Percentiles rank a stretch among this genome's conserved stretches.
Conservation (phyloP, 37 sponge, comb jelly and placozoan species). For the Ianthella basta region DNA sequence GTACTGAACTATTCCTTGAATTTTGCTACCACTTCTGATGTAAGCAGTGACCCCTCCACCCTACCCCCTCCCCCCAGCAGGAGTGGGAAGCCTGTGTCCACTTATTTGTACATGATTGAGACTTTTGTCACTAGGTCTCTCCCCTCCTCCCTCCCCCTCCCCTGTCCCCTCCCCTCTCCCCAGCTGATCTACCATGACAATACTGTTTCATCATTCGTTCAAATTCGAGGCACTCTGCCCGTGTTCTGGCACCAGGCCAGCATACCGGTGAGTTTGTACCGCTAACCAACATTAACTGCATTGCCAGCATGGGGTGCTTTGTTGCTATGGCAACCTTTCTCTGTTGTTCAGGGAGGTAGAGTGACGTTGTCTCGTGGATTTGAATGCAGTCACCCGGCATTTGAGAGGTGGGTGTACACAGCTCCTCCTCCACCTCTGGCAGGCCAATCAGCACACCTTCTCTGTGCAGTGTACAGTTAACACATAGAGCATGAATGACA, state of each 20-base stretch:
- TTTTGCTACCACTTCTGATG: no score
- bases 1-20: no score
- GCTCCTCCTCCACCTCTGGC: background rate
- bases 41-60: no score
- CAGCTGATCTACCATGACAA: constrained; percentile 37
- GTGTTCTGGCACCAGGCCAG: constrained; percentile 98
- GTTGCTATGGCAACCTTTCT: background rate
- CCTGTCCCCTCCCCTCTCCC: no score
- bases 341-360: constrained; percentile 5
- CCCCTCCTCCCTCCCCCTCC: no score
- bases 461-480: no score
- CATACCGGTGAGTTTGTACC: constrained; percentile 55
- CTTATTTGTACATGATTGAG: no score
- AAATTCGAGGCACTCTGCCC: constrained; percentile 93
- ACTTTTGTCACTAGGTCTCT: no score
- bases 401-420: constrained; percentile 53
- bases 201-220: constrained; percentile 77
- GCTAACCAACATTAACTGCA: background rate
- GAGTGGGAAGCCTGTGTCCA: no score
- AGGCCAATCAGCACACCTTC: no score
- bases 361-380: constrained; percentile 82
- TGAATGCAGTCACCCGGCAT: constrained; percentile 74
- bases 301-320: background rate
- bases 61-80: no score
- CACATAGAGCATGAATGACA: no score